Evolutionary conservation across 2,113 vertebrate species (phyloP).

Genomic region (Limnothrissa miodon): DNA sequence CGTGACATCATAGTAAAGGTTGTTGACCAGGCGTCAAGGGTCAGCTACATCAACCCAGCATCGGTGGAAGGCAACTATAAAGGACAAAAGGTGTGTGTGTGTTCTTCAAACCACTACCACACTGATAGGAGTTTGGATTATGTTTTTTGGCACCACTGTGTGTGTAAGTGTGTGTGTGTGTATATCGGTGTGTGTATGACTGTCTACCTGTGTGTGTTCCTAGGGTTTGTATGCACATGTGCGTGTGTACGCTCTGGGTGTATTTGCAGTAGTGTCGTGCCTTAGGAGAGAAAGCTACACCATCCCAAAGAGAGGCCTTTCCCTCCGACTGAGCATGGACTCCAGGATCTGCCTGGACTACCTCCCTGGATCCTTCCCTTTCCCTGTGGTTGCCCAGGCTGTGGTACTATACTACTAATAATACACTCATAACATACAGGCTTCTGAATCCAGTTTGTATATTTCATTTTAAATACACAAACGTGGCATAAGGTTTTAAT

Average conservation of each 20-base stretch:
- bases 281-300: constrained; percentile 82
- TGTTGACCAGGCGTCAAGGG: constrained; percentile 57
- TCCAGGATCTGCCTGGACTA: constrained; percentile 78
- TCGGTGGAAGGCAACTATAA: constrained; percentile 33
- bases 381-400: constrained; percentile 74
- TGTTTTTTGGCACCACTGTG: not conserved
- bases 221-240: constrained; percentile 79
- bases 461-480: no score
- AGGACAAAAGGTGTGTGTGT: not conserved
- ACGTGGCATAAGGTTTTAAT: no score
- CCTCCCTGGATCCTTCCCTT: constrained; percentile 74
- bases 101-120: not conserved
- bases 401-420: constrained; percentile 66
- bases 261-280: constrained; percentile 83
- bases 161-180: not conserved
- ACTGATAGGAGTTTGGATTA: not conserved
- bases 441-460: no score
- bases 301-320: constrained; percentile 72
- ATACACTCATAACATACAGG: not conserved
- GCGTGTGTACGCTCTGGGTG: constrained; percentile 78
- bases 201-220: constrained; percentile 13
- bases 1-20: constrained; percentile 79
- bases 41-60: constrained; percentile 60
- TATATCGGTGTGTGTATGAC: constrained; percentile 6
- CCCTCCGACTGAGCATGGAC: constrained; percentile 75